Conservation (phyloP, 1,140 invertebrate genomes). For the Myzus persicae region DNA sequence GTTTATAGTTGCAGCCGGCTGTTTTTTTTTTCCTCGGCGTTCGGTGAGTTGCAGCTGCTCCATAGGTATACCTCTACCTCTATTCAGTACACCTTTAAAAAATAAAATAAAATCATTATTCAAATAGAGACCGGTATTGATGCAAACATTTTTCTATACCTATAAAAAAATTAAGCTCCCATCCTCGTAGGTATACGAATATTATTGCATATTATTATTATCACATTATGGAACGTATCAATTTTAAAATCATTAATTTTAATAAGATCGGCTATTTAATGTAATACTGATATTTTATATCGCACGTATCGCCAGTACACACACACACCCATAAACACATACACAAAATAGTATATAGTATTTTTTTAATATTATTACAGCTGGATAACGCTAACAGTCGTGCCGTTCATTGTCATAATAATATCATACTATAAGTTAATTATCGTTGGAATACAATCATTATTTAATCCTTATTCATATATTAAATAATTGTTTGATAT, state of each 20-base stretch:
- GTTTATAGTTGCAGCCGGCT: slow-evolving; percentile 53
- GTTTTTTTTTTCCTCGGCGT: slow-evolving; percentile 40
- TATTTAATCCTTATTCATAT: slow-evolving; percentile 10
- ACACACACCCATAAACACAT: background rate
- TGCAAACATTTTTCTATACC: slow-evolving; percentile 24
- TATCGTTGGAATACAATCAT: background rate
- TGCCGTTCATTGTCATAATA: background rate
- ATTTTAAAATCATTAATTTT: slow-evolving; percentile 44
- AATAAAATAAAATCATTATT: slow-evolving; percentile 57
- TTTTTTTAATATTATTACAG: background rate
- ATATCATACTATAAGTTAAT: slow-evolving; percentile 19
- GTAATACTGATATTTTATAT: background rate
- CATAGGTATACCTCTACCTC: slow-evolving; percentile 14
- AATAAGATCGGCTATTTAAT: slow-evolving; percentile 1
- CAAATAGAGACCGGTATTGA: slow-evolving; percentile 57
- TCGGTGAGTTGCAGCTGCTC: slow-evolving; percentile 46
- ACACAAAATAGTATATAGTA: background rate
- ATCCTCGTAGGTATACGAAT: background rate
- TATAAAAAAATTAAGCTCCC: background rate
- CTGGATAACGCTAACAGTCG: background rate
- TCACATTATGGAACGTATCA: background rate
- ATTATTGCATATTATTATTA: slow-evolving; percentile 31
- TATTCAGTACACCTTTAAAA: slow-evolving; percentile 50
- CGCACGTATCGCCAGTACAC: background rate
- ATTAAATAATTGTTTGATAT: background rate